Evolutionary conservation across 2,113 vertebrate species (phyloP).

Genomic region (Cyanoramphus novaezelandiae): DNA sequence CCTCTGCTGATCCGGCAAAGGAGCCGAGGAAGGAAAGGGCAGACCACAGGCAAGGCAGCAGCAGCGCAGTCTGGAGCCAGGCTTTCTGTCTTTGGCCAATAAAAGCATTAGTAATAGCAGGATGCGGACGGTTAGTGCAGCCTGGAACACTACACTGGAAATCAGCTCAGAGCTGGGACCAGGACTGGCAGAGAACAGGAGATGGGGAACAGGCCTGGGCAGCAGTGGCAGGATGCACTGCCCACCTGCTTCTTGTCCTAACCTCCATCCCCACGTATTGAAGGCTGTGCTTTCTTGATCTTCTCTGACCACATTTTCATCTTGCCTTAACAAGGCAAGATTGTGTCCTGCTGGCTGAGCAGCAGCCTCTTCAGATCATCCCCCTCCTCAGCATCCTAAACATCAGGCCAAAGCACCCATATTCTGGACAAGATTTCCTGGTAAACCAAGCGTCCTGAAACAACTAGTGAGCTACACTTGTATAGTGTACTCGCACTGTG

Average conservation of each 20-base stretch:
- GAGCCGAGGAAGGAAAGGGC: background rate
- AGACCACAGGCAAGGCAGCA: background rate
- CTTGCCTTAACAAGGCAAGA: background rate
- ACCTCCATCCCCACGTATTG: background rate
- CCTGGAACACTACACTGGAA: background rate
- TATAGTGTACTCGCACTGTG: background rate
- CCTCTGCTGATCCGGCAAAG: background rate
- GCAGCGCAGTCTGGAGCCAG: rapidly evolving
- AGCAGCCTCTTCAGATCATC: background rate
- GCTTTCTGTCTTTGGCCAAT: background rate
- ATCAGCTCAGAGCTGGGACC: background rate
- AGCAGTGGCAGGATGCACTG: background rate
- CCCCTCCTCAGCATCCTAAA: background rate
- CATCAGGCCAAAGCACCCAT: rapidly evolving
- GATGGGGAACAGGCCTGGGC: background rate
- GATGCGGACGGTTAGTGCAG: background rate
- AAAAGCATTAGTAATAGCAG: background rate
- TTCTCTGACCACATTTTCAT: background rate
- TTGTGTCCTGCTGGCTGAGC: background rate
- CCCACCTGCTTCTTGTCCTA: background rate
- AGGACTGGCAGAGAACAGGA: background rate
- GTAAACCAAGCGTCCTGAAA: background rate
- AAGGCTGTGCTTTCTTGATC: background rate
- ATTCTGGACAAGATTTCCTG: background rate
- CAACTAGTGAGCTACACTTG: background rate